phyloP scores from a whole-genome alignment of 1,140 invertebrate species.

The Drosophila asahinai region DNA sequence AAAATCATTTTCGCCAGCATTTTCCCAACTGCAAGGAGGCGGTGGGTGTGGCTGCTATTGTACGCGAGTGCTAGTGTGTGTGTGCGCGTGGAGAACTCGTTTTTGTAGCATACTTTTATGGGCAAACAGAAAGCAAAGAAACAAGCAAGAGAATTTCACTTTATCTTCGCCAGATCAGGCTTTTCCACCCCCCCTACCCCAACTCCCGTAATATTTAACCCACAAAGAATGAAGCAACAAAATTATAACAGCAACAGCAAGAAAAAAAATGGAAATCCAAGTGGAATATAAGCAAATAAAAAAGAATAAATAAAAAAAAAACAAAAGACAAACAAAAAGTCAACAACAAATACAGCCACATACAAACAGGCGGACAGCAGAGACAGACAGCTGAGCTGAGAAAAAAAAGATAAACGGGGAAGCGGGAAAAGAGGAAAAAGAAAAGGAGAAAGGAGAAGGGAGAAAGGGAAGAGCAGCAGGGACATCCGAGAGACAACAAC shows the following conservation, averaged over 20 bases:
- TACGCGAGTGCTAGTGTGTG: slow-evolving; percentile 34
- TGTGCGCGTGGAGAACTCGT: slow-evolving; percentile 27
- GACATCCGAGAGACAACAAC: slow-evolving; percentile 12
- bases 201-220: slow-evolving; percentile 66
- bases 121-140: slow-evolving; percentile 47
- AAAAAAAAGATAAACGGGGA: not conserved
- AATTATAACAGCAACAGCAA: slow-evolving; percentile 55
- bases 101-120: slow-evolving; percentile 78
- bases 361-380: slow-evolving; percentile 68
- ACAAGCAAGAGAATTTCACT: slow-evolving; percentile 32
- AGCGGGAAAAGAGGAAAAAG: no score
- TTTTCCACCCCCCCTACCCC: not conserved
- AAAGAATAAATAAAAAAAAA: slow-evolving; percentile 12
- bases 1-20: slow-evolving; percentile 75
- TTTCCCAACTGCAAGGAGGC: slow-evolving; percentile 43
- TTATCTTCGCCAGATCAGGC: slow-evolving; percentile 45
- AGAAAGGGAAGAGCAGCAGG: not conserved
- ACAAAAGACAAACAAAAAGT: slow-evolving; percentile 37
- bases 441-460: not conserved
- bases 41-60: slow-evolving; percentile 13
- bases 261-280: slow-evolving; percentile 54
- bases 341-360: slow-evolving; percentile 56
- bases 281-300: slow-evolving; percentile 33
- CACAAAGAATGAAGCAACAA: slow-evolving; percentile 80
- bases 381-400: slow-evolving; percentile 38